Evolutionary conservation across 2,113 vertebrate genomes (phyloP).

Genomic region (Cephalophus harveyi): DNA sequence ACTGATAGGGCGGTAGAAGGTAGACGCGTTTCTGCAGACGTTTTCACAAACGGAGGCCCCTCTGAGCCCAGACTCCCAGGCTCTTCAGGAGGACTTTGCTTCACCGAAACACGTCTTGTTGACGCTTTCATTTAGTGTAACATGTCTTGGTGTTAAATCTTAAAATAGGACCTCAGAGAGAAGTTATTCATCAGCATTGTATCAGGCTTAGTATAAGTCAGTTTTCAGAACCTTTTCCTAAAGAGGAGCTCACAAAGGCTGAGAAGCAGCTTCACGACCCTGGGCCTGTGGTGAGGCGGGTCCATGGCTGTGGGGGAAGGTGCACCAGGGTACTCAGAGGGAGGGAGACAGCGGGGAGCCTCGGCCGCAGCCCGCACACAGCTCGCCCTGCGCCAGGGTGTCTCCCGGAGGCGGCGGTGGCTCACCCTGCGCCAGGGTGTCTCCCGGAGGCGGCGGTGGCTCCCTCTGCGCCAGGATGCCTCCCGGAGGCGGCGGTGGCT

Average conservation of each 20-base stretch:
- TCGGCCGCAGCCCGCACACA: not conserved
- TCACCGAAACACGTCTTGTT: not conserved
- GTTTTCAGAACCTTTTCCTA: not conserved
- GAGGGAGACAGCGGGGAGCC: not conserved
- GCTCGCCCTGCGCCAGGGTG: no score
- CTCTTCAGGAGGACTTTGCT: not conserved
- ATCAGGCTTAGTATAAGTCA: not conserved
- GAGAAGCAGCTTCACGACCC: not conserved
- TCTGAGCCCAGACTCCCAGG: not conserved
- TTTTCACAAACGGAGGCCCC: not conserved
- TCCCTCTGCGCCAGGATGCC: no score
- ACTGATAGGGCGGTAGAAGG: not conserved
- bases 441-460: no score
- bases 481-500: no score
- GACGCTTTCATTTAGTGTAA: not conserved
- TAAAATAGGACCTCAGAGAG: not conserved
- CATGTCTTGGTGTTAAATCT: not conserved
- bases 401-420: no score
- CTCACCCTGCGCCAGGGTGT: no score
- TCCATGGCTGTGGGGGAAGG: not conserved
- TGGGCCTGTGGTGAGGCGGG: not conserved
- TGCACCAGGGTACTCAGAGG: not conserved
- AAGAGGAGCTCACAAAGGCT: not conserved
- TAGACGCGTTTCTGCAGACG: not conserved
- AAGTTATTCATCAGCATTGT: not conserved